phyloP scores from a whole-genome alignment of 2,113 vertebrate species.

The Clarias gariepinus region DNA sequence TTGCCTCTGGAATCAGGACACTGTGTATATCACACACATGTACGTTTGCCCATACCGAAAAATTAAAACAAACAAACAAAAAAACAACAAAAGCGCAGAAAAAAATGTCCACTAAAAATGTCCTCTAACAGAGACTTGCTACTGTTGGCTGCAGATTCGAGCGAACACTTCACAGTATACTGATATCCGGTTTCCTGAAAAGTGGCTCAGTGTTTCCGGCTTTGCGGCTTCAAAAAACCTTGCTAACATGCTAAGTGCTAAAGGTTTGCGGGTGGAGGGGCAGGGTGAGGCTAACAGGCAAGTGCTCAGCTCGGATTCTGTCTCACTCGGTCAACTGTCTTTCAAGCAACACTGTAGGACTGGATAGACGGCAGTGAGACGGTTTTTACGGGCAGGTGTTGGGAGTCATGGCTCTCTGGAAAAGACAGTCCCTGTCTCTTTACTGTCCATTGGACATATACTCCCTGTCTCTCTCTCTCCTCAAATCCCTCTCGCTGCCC shows the following conservation, averaged over 20 bases:
- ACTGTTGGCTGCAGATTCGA: slow-evolving; percentile 56
- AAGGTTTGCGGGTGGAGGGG: slow-evolving; percentile 30
- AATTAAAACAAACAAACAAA: not conserved
- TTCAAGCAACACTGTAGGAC: slow-evolving; percentile 49
- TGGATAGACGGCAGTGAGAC: slow-evolving; percentile 63
- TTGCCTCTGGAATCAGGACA: not conserved
- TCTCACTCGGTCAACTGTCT: slow-evolving; percentile 36
- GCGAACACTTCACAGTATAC: slow-evolving; percentile 43
- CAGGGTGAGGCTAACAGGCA: slow-evolving; percentile 11
- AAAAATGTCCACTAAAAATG: slow-evolving; percentile 56
- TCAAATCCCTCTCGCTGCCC: slow-evolving; percentile 8
- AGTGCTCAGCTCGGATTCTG: slow-evolving; percentile 42
- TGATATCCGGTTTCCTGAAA: slow-evolving; percentile 29
- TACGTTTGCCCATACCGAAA: slow-evolving; percentile 28
- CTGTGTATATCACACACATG: slow-evolving; percentile 44
- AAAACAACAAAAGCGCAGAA: not conserved
- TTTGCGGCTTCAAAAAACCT: not conserved
- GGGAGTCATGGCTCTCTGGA: slow-evolving; percentile 48
- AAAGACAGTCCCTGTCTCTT: slow-evolving; percentile 6
- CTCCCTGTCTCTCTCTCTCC: slow-evolving; percentile 23
- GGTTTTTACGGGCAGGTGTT: slow-evolving; percentile 58
- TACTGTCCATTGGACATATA: not conserved
- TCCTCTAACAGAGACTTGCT: slow-evolving; percentile 59
- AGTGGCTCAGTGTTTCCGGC: slow-evolving; percentile 12
- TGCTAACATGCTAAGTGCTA: slow-evolving; percentile 40